Percentiles rank a stretch among this genome's conserved stretches.
Evolutionary conservation across 1,140 invertebrate genomes (phyloP).

Genomic region (Aphelinus certus): DNA sequence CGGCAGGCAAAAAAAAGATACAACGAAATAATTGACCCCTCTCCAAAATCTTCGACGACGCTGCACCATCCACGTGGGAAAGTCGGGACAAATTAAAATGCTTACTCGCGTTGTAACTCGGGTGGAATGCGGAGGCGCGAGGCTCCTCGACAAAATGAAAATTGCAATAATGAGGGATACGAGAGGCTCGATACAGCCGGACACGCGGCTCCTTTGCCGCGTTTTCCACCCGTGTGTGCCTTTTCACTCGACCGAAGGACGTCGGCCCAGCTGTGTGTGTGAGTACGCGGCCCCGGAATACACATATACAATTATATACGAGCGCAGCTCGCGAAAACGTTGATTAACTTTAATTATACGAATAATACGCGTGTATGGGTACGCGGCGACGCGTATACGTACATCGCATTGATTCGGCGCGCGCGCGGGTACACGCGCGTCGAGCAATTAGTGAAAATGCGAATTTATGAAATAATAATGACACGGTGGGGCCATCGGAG

Average conservation of each 20-base stretch:
- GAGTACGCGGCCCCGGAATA: not conserved
- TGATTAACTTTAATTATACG: constrained; percentile 4
- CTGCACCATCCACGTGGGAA: no score
- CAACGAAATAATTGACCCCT: no score
- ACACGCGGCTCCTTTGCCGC: no score
- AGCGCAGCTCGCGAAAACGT: not conserved
- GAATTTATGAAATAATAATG: not conserved
- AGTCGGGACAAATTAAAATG: constrained; percentile 6
- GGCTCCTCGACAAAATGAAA: constrained; percentile 19
- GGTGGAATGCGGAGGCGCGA: not conserved
- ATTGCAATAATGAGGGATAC: constrained; percentile 20
- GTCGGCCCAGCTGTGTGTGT: no score
- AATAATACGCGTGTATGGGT: no score
- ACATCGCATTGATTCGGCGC: no score
- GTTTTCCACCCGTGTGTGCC: no score
- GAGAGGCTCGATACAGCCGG: not conserved
- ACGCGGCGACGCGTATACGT: no score
- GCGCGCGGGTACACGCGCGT: not conserved
- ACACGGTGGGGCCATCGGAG: not conserved
- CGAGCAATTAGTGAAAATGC: not conserved
- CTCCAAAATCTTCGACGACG: no score
- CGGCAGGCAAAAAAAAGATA: no score
- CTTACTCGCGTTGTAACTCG: not conserved
- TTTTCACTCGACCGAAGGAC: no score
- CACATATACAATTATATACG: not conserved